Base-by-base conservation (phyloP, 2,113 vertebrate genomes). In the Tachysurus vachellii region DNA sequence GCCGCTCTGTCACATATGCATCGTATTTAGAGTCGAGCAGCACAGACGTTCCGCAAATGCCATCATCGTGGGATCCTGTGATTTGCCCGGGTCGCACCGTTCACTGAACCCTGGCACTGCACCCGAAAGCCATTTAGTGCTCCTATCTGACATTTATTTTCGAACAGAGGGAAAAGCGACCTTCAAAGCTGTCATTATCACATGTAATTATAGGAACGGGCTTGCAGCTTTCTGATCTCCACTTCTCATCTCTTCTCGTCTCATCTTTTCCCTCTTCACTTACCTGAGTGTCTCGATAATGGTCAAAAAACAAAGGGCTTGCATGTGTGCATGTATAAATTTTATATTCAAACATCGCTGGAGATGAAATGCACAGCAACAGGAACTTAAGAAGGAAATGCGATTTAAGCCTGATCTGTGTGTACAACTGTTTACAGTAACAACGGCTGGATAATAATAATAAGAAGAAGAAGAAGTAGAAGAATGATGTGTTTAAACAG, bases 101-200 rank as follows among this genome's bases (percentile, higher is more conserved):
- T 84, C 77, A 8, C 85, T 80, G 50, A 85, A 68, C 71, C 86
- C 59, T 85, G 56, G 56, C 66, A 85, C 75, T 54, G 83, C 62
- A 76, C 83, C 75, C 71, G 80, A 88, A 91, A 88, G 86, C 88
- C 73, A 86, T 89, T 89, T 83, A 75, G 42, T 85, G 75, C 28
- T 9, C 83, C 75, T 87, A 85, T 82, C 86, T 91, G 88, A 91
- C 90, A 91, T 93, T 90, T 90, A 87, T 90, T 83, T 83, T 87
- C 80, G 53, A 86, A 83, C 59, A 90, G 85, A 88, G 54, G 75
- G 57, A 92, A 88, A 83, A 66, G 76, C 89, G 90, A 92, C 91
- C 88, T 93, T 93, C 88, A 92, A 87, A 90, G 82, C 87, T 87
- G 80, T 84, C 26, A 80, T 91, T 90, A 87, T 87, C 84, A 89